Evolutionary conservation across 64 coral and sea anemone species (phyloP).

Genomic region (Pocillopora damicornis): DNA sequence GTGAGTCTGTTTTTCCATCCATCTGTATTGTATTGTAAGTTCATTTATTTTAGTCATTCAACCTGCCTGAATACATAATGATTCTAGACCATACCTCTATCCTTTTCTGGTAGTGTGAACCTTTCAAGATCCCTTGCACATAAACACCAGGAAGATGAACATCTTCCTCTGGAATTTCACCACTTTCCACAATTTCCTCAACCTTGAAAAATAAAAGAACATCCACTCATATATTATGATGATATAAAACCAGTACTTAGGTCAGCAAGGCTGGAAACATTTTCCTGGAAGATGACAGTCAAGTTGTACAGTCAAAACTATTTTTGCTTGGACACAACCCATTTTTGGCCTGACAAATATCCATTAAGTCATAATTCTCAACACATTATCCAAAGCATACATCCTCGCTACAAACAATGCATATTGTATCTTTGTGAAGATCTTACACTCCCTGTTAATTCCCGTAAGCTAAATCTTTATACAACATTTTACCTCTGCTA

Average conservation of each 20-base stretch:
- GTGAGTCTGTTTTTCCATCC: too few species aligned
- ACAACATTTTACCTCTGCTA: slow-evolving; percentile 69
- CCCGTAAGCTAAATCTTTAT: background rate
- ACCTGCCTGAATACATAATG: too few species aligned
- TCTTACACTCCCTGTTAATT: too few species aligned
- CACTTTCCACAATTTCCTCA: slow-evolving; percentile 89
- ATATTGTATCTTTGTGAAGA: too few species aligned
- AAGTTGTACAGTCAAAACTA: background rate
- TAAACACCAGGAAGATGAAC: slow-evolving; percentile 88
- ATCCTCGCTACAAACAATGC: too few species aligned
- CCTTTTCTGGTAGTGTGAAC: slow-evolving; percentile 86
- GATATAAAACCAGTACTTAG: background rate
- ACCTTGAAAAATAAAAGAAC: slow-evolving; percentile 53
- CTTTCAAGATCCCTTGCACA: slow-evolving; percentile 81
- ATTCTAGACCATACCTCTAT: slow-evolving; percentile 57
- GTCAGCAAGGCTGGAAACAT: background rate
- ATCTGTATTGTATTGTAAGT: too few species aligned
- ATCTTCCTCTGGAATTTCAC: slow-evolving; percentile 86
- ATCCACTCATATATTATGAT: background rate
- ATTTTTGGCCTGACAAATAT: too few species aligned
- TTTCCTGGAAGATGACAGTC: background rate
- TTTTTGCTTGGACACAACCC: too few species aligned
- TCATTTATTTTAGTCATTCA: background rate
- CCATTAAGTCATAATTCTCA: too few species aligned
- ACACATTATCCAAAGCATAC: too few species aligned